Base-by-base conservation (phyloP, 2,888 invertebrate genomes). In the Branchipolynoe longqiensis region DNA sequence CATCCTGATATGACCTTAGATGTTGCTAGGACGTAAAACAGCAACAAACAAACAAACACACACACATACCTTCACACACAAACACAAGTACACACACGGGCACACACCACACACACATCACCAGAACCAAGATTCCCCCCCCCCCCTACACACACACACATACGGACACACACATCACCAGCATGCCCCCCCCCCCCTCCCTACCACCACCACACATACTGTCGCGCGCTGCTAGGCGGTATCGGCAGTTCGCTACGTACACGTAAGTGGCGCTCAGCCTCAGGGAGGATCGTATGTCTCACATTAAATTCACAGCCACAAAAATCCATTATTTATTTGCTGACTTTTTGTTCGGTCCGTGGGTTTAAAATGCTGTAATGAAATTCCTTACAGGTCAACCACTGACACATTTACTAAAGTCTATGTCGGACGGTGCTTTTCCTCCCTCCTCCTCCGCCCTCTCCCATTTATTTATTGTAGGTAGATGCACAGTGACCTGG, bases 251-350 rank as follows among this genome's bases (percentile, higher is more conserved):
- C 31, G 62, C 62, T 62, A 62, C 31, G 62, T 62, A 62, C 28
- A 62, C 31, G 62, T 62, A 62, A 62, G 62, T 62, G 62, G 28
- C 62, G 18, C 22, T n/a, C 62, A 25, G 62, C 62, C 62, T 62
- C 62, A 12, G 62, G 62, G 62, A 25, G 28, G 62, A 62, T 62
- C 62, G 62, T 62, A 62, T 62, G 31, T 62, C 62, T 14, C 62
- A 62, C 62, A 62, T 62, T 62, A 62, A 62, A 62, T 62, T 62
- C 62, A 62, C n/a, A 62, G 62, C 12, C 62, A 62, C 62, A n/a
- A 62, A 62, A 62, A 6, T 62, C 62, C 62, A 62, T 62, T 62
- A 62, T 62, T 62, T 62, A 62, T 31, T 25, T 25, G 62, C 25
- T 62, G 62, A 62, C 28, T 62, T 62, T 62, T 62, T 62, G 31